Conservation (phyloP, 1,140 invertebrate genomes). For the Argopecten irradians region DNA sequence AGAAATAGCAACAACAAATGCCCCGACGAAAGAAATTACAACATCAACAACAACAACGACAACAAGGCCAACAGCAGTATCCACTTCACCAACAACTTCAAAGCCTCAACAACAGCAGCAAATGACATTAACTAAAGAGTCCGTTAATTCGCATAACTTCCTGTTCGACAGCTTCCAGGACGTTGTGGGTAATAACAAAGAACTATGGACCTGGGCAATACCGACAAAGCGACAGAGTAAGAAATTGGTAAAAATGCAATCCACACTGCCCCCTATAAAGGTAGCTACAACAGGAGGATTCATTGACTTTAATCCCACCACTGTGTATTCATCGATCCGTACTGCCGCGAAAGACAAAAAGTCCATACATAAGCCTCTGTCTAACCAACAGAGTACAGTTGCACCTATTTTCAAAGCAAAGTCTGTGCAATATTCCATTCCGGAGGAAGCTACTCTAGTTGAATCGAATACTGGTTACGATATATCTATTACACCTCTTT, state of each 20-base stretch:
- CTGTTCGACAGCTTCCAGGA: not conserved
- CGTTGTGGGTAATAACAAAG: slow-evolving; percentile 20
- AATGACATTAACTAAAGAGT: not conserved
- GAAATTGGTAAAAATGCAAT: not conserved
- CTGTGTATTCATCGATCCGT: not conserved
- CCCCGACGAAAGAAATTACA: not conserved
- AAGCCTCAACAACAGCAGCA: not conserved
- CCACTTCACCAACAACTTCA: not conserved
- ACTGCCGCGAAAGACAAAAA: not conserved
- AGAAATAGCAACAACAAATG: not conserved
- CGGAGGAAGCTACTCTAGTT: not conserved
- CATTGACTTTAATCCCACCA: not conserved
- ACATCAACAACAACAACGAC: not conserved
- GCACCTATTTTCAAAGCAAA: not conserved
- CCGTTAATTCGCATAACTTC: slow-evolving; percentile 2
- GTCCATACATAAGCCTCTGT: not conserved
- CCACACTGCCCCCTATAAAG: slow-evolving; percentile 10
- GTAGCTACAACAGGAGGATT: not conserved
- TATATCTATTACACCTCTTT: not conserved
- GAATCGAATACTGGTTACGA: not conserved
- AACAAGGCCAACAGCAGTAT: not conserved
- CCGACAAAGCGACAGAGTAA: not conserved
- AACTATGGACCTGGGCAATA: not conserved
- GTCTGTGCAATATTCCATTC: not conserved
- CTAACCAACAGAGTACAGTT: not conserved